Evolutionary conservation across 1,140 invertebrate genomes (phyloP).

Genomic region (Drosophila eugracilis): DNA sequence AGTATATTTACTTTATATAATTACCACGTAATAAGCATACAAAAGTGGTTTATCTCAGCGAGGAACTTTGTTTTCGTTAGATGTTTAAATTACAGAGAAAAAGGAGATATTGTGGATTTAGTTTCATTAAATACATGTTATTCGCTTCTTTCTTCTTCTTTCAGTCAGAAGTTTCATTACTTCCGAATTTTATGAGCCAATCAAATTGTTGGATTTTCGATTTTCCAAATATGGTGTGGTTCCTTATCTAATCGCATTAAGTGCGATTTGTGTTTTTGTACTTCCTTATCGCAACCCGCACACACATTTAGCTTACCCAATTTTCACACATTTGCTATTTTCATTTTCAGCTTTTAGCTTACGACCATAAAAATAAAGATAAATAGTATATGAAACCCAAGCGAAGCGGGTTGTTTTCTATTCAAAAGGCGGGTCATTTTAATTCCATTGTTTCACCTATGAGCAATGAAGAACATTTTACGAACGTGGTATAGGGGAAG

Average conservation of each 20-base stretch:
- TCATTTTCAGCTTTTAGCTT: constrained; percentile 35
- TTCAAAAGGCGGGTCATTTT: constrained; percentile 70
- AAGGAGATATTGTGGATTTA: background rate
- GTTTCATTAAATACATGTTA: no score
- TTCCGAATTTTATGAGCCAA: constrained; percentile 29
- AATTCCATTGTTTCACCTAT: constrained; percentile 67
- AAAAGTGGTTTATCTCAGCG: constrained; percentile 67
- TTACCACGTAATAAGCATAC: constrained; percentile 42
- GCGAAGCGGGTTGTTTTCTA: constrained; percentile 50
- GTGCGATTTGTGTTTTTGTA: constrained; percentile 44
- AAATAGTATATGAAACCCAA: constrained; percentile 69
- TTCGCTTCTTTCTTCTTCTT: no score
- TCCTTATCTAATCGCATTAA: constrained; percentile 70
- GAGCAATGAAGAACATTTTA: constrained; percentile 9
- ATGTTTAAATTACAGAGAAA: constrained; percentile 51
- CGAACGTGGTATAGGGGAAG: background rate
- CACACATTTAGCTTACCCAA: constrained; percentile 10
- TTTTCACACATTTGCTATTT: constrained; percentile 51
- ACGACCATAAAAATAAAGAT: constrained; percentile 68
- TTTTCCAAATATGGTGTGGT: constrained; percentile 16
- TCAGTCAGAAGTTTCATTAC: constrained; percentile 6
- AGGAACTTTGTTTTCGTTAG: constrained; percentile 10
- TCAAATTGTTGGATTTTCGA: constrained; percentile 61
- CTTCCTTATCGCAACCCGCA: constrained; percentile 66
- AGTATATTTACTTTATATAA: constrained; percentile 57